Percentiles rank a stretch among this genome's conserved stretches.
Evolutionary conservation across 2,888 invertebrate species (phyloP).

Genomic region (Diarsia brunnea): DNA sequence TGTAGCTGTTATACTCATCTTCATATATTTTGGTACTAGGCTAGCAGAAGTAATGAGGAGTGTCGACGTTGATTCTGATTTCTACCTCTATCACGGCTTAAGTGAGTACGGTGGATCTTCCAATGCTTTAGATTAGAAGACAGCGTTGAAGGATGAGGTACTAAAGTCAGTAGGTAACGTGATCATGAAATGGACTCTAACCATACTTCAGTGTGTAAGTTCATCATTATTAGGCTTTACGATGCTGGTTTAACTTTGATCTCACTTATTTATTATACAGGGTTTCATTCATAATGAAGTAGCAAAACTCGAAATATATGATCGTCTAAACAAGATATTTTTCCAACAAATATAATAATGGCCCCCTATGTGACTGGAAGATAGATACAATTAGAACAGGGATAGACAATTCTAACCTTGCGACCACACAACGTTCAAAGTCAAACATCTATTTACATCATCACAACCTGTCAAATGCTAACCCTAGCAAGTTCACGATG

Average conservation of each 20-base stretch:
- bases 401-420: background rate
- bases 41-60: background rate
- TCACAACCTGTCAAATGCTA: constrained; percentile 19
- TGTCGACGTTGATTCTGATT: background rate
- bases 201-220: background rate
- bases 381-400: background rate
- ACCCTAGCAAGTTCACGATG: constrained; percentile 50
- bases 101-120: background rate
- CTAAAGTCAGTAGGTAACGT: background rate
- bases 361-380: background rate
- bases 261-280: background rate
- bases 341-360: background rate
- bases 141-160: background rate
- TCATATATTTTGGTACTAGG: background rate
- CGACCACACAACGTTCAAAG: constrained; percentile 10
- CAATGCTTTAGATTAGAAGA: background rate
- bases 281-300: background rate
- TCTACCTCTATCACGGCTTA: background rate
- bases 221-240: background rate
- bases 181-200: background rate
- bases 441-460: constrained; percentile 10
- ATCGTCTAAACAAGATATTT: background rate
- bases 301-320: background rate
- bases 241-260: background rate
- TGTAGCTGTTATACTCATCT: background rate